phyloP scores from a whole-genome alignment of 2,888 invertebrate genomes.

The Microctonus aethiopoides region DNA sequence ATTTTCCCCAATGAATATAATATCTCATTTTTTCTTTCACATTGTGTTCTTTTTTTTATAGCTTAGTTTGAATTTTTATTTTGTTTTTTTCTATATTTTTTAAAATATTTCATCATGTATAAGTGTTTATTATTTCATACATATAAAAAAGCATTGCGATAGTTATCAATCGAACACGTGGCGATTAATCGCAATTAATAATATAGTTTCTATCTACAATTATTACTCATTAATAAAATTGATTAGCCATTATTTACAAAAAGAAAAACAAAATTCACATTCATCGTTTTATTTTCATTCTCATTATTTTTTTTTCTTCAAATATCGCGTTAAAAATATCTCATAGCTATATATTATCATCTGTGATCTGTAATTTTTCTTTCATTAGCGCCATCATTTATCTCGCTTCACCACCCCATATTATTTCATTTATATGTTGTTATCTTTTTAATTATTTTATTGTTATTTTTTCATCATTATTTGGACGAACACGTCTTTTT shows the following conservation, averaged over 20 bases:
- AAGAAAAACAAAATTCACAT: slow-evolving; percentile 10
- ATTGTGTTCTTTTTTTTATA: neutral
- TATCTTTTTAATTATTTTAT: neutral
- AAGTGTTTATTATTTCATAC: slow-evolving; percentile 35
- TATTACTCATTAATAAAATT: slow-evolving; percentile 53
- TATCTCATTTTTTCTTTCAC: neutral
- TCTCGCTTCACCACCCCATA: neutral
- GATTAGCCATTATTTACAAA: slow-evolving; percentile 60
- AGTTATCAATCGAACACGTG: neutral
- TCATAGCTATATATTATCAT: slow-evolving; percentile 9
- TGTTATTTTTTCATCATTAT: slow-evolving; percentile 21
- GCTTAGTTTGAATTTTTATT: slow-evolving; percentile 22
- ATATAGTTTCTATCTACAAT: slow-evolving; percentile 55
- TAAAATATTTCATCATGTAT: too few relatives aligned
- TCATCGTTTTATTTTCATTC: slow-evolving; percentile 5
- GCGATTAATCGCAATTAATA: slow-evolving; percentile 30
- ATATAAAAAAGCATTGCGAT: slow-evolving; percentile 43
- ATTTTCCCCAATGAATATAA: slow-evolving; percentile 7
- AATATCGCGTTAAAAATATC: slow-evolving; percentile 36
- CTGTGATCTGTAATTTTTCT: slow-evolving; percentile 23
- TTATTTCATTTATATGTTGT: neutral
- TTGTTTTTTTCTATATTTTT: slow-evolving; percentile 12
- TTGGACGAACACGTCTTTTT: slow-evolving; percentile 38
- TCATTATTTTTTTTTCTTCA: slow-evolving; percentile 17
- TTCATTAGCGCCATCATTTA: slow-evolving; percentile 2